A percentile compares a stretch with the other conserved stretches of the same genome.
These are phyloP conservation scores for Parotia lawesii DNA, from an alignment of 2,113 vertebrate genomes.

Conservation along the genomic window DNA sequence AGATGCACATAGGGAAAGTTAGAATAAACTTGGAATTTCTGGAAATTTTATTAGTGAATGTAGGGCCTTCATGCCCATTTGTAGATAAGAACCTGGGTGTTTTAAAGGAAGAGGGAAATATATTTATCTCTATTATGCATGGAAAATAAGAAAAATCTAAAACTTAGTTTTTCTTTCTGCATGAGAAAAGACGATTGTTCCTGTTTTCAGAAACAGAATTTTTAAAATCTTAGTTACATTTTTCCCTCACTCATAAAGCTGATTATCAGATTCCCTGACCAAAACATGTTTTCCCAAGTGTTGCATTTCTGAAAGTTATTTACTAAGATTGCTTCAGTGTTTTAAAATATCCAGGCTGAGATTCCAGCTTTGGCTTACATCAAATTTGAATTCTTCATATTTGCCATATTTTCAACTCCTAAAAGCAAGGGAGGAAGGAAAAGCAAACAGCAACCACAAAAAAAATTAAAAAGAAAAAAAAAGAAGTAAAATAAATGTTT, in stretches of 20 bases:
- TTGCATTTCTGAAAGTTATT: neutral
- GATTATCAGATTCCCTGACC: neutral
- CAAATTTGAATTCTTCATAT: neutral
- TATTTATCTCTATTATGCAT: neutral
- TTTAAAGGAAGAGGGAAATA: neutral
- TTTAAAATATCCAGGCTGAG: neutral
- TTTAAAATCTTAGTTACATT: neutral
- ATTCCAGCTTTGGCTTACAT: neutral
- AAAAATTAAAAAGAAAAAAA: neutral
- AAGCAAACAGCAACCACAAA: neutral
- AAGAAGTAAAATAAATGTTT: neutral
- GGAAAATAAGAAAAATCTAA: neutral
- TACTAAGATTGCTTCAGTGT: neutral
- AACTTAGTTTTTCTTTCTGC: neutral
- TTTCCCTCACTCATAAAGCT: neutral
- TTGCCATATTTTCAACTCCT: neutral
- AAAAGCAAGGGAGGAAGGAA: neutral
- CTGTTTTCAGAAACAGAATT: neutral
- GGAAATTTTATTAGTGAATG: slow-evolving; percentile 27
- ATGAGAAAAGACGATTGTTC: neutral
- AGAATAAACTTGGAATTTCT: slow-evolving; percentile 35
- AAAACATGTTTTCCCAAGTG: neutral
- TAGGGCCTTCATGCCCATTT: neutral
- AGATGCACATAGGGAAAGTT: slow-evolving; percentile 43
- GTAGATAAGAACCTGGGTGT: neutral